phyloP scores from a whole-genome alignment of 2,797 vertebrate genomes.

The Channa striata region DNA sequence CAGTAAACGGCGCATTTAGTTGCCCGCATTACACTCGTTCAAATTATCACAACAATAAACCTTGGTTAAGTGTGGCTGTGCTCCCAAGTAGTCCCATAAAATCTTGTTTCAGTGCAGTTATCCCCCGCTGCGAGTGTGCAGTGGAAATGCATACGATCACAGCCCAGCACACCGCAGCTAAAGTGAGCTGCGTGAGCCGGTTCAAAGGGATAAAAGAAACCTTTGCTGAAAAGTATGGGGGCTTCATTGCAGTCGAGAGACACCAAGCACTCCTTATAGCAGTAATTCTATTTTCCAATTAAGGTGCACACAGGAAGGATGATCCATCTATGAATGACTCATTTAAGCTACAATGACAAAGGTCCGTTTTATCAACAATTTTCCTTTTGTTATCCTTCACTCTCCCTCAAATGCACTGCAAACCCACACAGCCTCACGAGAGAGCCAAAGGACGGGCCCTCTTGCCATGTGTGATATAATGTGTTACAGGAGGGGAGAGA shows the following conservation, averaged over 20 bases:
- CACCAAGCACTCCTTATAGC: not conserved
- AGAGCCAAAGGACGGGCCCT: constrained; percentile 47
- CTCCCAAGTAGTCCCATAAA: constrained; percentile 4
- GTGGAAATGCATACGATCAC: constrained; percentile 18
- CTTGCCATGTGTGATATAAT: constrained; percentile 54
- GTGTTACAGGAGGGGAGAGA: constrained; percentile 14
- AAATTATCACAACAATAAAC: constrained; percentile 7
- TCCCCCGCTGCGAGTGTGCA: constrained; percentile 15
- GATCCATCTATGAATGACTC: constrained; percentile 16
- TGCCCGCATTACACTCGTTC: constrained; percentile 3
- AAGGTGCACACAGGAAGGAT: constrained; percentile 7
- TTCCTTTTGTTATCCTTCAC: constrained; percentile 23
- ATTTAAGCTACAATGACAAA: constrained; percentile 30
- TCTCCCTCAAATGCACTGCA: constrained; percentile 43
- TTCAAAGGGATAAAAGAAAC: constrained; percentile 35
- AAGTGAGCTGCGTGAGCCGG: constrained; percentile 17
- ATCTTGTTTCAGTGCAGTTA: constrained; percentile 27
- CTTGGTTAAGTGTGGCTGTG: not conserved
- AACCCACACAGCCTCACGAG: constrained; percentile 41
- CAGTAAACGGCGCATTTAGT: not conserved
- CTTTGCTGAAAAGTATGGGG: constrained; percentile 22
- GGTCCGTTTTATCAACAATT: constrained; percentile 36
- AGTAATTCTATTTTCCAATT: constrained; percentile 46
- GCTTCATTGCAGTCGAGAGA: constrained; percentile 23
- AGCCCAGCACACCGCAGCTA: constrained; percentile 15